Evolutionary conservation across 2,888 invertebrate genomes (phyloP).

Genomic region (Xestia ashworthii): DNA sequence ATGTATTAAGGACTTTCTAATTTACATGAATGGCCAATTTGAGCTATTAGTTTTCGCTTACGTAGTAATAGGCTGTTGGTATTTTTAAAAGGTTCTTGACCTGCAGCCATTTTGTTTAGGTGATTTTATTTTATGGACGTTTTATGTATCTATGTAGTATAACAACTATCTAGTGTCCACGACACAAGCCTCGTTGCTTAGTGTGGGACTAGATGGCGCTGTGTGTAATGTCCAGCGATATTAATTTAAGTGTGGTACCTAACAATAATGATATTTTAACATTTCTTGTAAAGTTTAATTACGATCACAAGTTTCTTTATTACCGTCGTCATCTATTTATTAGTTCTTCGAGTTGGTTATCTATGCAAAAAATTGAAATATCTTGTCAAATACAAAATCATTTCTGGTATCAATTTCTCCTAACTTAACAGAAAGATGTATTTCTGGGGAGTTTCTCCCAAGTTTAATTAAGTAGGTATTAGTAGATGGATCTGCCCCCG

Average conservation of each 20-base stretch:
- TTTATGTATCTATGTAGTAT: too few relatives aligned
- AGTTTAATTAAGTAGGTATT: not conserved
- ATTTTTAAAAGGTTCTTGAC: not conserved
- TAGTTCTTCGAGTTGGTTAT: not conserved
- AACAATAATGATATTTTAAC: not conserved
- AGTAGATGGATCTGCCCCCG: too few relatives aligned
- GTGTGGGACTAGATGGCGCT: too few relatives aligned
- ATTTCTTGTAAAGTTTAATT: not conserved
- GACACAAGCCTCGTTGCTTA: too few relatives aligned
- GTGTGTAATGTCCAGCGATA: too few relatives aligned
- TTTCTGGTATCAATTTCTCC: not conserved
- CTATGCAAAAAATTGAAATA: not conserved
- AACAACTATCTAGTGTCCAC: too few relatives aligned
- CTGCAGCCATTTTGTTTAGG: not conserved
- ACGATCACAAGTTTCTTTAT: not conserved
- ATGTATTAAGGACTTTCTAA: constrained; percentile 9
- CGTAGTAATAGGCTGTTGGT: not conserved
- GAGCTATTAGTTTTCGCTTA: not conserved
- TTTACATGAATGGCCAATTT: constrained; percentile 38
- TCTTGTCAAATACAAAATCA: not conserved
- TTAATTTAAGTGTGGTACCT: too few relatives aligned
- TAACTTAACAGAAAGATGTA: not conserved
- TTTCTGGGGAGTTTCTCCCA: not conserved
- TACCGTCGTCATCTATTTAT: not conserved
- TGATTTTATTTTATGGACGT: not conserved